Evolutionary conservation across 2,113 vertebrate genomes (phyloP).

Genomic region (Empidonax traillii): DNA sequence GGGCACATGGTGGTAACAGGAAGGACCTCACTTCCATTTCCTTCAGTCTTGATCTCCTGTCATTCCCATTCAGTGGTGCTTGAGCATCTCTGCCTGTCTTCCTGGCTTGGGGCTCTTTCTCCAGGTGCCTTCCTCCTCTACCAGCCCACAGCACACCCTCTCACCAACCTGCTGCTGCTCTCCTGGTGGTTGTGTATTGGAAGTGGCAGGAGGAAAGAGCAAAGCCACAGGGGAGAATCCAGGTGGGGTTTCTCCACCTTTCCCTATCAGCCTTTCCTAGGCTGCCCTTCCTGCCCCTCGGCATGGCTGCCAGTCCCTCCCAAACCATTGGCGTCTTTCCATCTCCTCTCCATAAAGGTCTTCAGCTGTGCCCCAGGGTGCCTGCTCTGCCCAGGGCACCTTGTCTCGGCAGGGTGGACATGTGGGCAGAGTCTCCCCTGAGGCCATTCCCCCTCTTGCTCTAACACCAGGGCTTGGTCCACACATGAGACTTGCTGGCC

Average conservation of each 20-base stretch:
- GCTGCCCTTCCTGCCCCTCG: background rate
- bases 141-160: background rate
- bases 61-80: background rate
- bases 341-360: background rate
- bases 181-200: background rate
- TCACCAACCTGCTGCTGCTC: background rate
- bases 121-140: background rate
- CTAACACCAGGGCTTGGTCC: background rate
- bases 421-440: background rate
- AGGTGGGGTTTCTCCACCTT: background rate
- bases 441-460: background rate
- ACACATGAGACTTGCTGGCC: background rate
- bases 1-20: accelerated
- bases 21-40: background rate
- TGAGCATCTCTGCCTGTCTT: background rate
- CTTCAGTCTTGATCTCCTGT: background rate
- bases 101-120: background rate
- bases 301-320: background rate
- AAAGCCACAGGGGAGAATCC: background rate
- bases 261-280: background rate
- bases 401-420: background rate
- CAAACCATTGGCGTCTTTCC: background rate
- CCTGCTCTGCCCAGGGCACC: background rate
- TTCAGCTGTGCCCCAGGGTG: background rate
- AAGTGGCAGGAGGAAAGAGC: background rate